These are phyloP conservation scores for Kryptolebias ocellatus DNA, from an alignment of 2,797 vertebrate genomes.

Conservation along the genomic window DNA sequence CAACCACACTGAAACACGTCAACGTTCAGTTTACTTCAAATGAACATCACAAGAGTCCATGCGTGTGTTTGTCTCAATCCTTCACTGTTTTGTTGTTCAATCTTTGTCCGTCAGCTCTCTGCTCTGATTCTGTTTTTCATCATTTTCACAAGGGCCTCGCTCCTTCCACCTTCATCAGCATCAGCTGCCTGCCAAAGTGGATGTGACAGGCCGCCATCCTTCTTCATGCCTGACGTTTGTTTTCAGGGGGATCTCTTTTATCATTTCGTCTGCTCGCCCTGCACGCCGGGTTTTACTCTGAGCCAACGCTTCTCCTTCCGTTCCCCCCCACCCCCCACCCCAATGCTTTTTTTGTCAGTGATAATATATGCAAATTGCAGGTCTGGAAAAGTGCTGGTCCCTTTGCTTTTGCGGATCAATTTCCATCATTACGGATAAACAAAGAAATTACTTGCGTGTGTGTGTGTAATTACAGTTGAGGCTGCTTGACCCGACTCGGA, in stretches of 20 bases:
- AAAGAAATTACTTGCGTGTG: slow-evolving; percentile 43
- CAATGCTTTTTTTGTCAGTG: slow-evolving; percentile 39
- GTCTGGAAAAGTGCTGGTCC: slow-evolving; percentile 41
- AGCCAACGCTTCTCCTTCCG: slow-evolving; percentile 23
- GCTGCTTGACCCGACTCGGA: slow-evolving; percentile 49
- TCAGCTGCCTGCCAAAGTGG: slow-evolving; percentile 63
- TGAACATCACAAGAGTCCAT: slow-evolving; percentile 18
- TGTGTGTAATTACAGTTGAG: slow-evolving; percentile 44
- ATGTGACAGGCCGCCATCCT: slow-evolving; percentile 60
- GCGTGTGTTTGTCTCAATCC: slow-evolving; percentile 35
- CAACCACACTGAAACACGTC: too few relatives aligned
- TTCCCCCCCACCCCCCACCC: slow-evolving; percentile 25
- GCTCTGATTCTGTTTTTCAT: slow-evolving; percentile 19
- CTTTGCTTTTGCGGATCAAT: slow-evolving; percentile 60
- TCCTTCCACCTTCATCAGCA: slow-evolving; percentile 55
- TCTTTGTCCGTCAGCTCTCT: slow-evolving; percentile 14
- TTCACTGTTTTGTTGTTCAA: slow-evolving; percentile 50
- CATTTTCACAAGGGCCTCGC: slow-evolving; percentile 39
- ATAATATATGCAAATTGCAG: slow-evolving; percentile 64
- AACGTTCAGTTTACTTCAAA: too few relatives aligned
- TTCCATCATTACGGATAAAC: slow-evolving; percentile 51
- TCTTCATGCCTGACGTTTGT: slow-evolving; percentile 64
- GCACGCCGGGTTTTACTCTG: slow-evolving; percentile 17
- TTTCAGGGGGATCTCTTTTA: slow-evolving; percentile 13
- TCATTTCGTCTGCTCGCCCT: slow-evolving; percentile 23